These are phyloP conservation scores for Actenoides lindsayi DNA, from an alignment of 2,113 vertebrate species.

Conservation along the genomic window DNA sequence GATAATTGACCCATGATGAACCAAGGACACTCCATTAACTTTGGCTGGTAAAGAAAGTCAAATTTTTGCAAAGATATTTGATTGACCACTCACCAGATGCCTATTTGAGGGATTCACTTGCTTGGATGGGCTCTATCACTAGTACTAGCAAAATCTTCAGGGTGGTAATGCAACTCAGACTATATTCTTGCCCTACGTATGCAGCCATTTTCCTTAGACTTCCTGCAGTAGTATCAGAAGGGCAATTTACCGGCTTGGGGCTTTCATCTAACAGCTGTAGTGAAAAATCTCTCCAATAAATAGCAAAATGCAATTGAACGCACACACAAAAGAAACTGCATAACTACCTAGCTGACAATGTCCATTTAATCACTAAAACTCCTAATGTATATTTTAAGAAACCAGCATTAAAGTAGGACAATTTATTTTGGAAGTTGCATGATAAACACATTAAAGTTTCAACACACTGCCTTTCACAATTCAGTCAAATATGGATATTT, in stretches of 20 bases:
- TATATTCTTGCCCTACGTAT: not conserved
- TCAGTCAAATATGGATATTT: constrained; percentile 21
- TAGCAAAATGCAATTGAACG: not conserved
- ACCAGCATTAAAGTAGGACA: constrained; percentile 34
- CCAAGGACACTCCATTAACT: not conserved
- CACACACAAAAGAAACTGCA: not conserved
- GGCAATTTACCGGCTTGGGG: not conserved
- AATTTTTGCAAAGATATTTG: not conserved
- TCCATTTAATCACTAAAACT: constrained; percentile 22
- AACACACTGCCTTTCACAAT: not conserved
- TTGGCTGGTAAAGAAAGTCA: not conserved
- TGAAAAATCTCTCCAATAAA: not conserved
- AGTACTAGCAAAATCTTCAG: not conserved
- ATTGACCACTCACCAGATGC: not conserved
- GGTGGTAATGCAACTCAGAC: not conserved
- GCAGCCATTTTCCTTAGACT: not conserved
- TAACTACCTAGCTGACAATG: not conserved
- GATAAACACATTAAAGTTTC: constrained; percentile 63
- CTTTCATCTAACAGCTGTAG: not conserved
- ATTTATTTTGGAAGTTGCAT: constrained; percentile 46
- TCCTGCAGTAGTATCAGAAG: not conserved
- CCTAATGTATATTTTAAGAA: constrained; percentile 51
- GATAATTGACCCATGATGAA: no score
- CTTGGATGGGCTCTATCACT: not conserved
- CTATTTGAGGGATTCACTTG: not conserved